These are phyloP conservation scores for Onchidella celtica DNA, from an alignment of 2,888 invertebrate genomes.

Conservation along the genomic window DNA sequence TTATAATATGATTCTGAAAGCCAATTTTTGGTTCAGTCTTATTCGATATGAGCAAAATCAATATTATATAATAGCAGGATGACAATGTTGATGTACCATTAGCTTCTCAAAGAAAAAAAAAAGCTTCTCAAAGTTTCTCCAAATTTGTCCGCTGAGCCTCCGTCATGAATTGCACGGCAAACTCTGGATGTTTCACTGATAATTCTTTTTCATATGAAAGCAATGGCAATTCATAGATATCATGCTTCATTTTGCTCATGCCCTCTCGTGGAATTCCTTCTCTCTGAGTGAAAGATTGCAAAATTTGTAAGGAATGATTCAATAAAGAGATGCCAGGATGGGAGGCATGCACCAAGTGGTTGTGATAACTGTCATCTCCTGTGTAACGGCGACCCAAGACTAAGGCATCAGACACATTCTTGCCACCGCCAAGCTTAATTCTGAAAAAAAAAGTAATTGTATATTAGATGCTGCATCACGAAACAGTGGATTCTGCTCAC, in stretches of 20 bases:
- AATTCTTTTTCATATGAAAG: neutral
- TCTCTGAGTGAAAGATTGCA: neutral
- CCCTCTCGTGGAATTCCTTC: neutral
- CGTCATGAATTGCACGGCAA: conserved; percentile 14
- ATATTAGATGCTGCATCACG: too few species aligned
- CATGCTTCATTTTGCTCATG: neutral
- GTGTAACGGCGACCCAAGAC: conserved; percentile 15
- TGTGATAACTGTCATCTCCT: neutral
- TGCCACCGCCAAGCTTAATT: conserved; percentile 26
- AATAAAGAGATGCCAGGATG: neutral
- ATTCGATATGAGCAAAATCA: too few species aligned
- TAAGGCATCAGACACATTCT: conserved; percentile 16
- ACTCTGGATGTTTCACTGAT: neutral
- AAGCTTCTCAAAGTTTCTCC: neutral
- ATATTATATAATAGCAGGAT: too few species aligned
- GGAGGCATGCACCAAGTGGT: neutral
- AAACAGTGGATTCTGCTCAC: too few species aligned
- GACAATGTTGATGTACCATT: too few species aligned
- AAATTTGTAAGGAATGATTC: conserved; percentile 7
- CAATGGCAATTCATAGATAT: conserved; percentile 3
- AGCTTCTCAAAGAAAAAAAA: too few species aligned
- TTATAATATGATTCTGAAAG: too few species aligned
- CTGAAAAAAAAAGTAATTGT: conserved; percentile 12
- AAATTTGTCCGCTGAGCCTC: neutral
- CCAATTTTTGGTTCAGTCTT: too few species aligned